phyloP scores from a whole-genome alignment of 23 tunicate genomes.

The Ciona savignyi region DNA sequence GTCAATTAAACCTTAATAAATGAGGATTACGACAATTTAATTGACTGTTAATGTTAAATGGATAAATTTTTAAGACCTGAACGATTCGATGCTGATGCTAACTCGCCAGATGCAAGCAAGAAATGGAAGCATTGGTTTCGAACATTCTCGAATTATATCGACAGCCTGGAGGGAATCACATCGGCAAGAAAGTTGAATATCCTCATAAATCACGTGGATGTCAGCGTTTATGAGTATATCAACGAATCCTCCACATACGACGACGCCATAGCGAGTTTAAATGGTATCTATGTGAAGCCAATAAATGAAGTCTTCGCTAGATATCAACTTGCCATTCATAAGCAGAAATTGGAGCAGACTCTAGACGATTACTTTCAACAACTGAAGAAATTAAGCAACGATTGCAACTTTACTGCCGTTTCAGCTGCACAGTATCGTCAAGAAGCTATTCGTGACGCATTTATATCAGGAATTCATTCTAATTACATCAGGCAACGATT shows the following conservation, averaged over 20 bases:
- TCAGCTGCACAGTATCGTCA: not conserved
- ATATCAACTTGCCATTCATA: not conserved
- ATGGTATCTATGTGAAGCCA: slow-evolving; percentile 1
- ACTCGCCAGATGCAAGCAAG: not conserved
- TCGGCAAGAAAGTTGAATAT: not conserved
- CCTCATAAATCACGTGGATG: slow-evolving; percentile 1
- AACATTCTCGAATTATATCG: slow-evolving; percentile 5
- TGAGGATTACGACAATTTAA: too few species aligned
- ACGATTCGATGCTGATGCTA: slow-evolving; percentile 4
- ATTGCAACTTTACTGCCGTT: slow-evolving; percentile 7
- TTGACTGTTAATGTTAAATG: not conserved
- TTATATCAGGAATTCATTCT: not conserved
- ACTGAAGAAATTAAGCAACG: not conserved
- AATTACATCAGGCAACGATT: slow-evolving; percentile 7
- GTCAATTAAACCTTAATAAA: too few species aligned
- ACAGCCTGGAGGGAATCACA: not conserved
- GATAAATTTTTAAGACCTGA: slow-evolving; percentile 7
- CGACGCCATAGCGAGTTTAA: not conserved
- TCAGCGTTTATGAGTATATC: slow-evolving; percentile 1
- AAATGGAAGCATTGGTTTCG: slow-evolving; percentile 11
- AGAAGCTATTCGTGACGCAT: slow-evolving; percentile 17
- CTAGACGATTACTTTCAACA: not conserved
- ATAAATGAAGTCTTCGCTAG: slow-evolving; percentile 6
- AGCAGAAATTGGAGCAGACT: not conserved
- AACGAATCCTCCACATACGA: not conserved